These are phyloP conservation scores for Cuniculus paca DNA, from an alignment of 2,797 vertebrate genomes.

Conservation along the genomic window DNA sequence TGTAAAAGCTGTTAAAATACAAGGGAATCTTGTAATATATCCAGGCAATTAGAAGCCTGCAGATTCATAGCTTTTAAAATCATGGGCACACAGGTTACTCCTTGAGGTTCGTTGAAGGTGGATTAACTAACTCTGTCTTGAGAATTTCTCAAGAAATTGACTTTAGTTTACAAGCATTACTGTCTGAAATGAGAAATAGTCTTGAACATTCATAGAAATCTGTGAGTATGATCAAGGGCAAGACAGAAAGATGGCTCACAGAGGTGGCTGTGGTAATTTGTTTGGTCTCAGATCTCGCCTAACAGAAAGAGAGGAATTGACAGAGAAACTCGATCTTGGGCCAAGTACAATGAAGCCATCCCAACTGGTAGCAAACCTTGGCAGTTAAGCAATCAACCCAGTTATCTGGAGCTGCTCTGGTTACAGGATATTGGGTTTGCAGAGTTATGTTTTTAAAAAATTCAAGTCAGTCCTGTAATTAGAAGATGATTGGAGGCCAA, in stretches of 20 bases:
- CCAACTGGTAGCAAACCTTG: conserved; percentile 49
- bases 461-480: neutral
- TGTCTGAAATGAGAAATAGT: conserved; percentile 38
- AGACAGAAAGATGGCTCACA: neutral
- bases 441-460: conserved; percentile 38
- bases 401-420: conserved; percentile 32
- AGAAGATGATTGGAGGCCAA: neutral
- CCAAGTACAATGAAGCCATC: neutral
- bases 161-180: neutral
- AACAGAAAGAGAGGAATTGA: neutral
- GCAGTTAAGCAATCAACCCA: conserved; percentile 30
- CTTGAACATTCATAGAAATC: neutral
- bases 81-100: neutral
- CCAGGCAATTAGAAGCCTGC: conserved; percentile 38
- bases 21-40: neutral
- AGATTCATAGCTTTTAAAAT: neutral
- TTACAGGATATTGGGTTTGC: neutral
- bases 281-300: conserved; percentile 36
- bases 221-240: neutral
- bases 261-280: neutral
- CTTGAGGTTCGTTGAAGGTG: neutral
- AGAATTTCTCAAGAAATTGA: conserved; percentile 24
- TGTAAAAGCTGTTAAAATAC: conserved; percentile 42
- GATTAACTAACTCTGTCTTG: conserved; percentile 20
- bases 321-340: neutral